These are phyloP conservation scores for Platichthys flesus DNA, from an alignment of 2,113 vertebrate species.

Conservation along the genomic window DNA sequence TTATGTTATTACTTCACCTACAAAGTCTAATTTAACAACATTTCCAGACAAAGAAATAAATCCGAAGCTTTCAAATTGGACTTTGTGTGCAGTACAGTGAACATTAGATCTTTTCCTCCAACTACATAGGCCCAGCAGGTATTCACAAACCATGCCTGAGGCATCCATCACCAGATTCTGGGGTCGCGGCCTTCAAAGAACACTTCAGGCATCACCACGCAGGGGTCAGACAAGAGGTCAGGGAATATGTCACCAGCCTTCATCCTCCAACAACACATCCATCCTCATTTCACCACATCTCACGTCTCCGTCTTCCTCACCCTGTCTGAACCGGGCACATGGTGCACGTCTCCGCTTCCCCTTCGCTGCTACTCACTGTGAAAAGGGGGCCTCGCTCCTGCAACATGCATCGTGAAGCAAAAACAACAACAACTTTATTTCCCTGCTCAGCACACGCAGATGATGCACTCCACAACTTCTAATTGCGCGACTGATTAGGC, in stretches of 20 bases:
- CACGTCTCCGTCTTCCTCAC: conserved; percentile 23
- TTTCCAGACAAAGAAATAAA: background rate
- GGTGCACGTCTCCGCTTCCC: background rate
- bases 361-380: background rate
- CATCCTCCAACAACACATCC: conserved; percentile 55
- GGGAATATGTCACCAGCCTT: conserved; percentile 39
- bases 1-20: background rate
- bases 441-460: conserved; percentile 49
- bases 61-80: background rate
- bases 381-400: conserved; percentile 17
- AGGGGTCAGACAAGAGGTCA: conserved; percentile 59
- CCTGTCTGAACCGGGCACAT: background rate
- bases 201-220: conserved; percentile 56
- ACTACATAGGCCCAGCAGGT: background rate
- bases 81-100: background rate
- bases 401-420: conserved; percentile 25
- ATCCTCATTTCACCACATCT: conserved; percentile 47
- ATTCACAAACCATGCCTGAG: conserved; percentile 27
- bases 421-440: conserved; percentile 55
- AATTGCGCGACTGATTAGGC: conserved; percentile 75
- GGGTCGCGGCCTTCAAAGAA: conserved; percentile 38
- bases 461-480: conserved; percentile 67
- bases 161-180: conserved; percentile 22
- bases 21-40: background rate
- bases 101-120: background rate